phyloP scores from a whole-genome alignment of 2,113 vertebrate genomes.

The Polypterus bichir region DNA sequence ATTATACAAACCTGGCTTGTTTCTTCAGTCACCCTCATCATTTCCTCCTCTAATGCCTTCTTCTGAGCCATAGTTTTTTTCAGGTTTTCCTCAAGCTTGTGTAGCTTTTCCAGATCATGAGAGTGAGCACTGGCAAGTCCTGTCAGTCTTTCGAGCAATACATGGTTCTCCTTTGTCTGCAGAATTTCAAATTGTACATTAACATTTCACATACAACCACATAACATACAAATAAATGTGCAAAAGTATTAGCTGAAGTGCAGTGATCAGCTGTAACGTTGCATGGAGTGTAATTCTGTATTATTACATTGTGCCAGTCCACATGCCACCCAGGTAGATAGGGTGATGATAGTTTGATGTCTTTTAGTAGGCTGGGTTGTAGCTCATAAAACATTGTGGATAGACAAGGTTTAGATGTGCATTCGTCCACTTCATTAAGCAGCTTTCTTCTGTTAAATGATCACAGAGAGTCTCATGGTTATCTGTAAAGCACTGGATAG shows the following conservation, averaged over 20 bases:
- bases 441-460: no score
- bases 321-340: no score
- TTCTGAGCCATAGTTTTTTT: conserved; percentile 52
- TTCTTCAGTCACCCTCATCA: conserved; percentile 52
- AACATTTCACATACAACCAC: neutral
- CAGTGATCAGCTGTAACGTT: no score
- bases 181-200: neutral
- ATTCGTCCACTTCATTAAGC: no score
- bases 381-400: no score
- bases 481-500: no score
- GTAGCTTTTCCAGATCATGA: conserved; percentile 56
- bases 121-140: conserved; percentile 53
- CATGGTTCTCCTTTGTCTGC: conserved; percentile 78
- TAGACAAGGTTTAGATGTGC: no score
- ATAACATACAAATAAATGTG: neutral
- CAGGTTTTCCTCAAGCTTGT: conserved; percentile 67
- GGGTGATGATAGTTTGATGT: no score
- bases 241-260: neutral
- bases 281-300: no score
- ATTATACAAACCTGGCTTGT: conserved; percentile 50
- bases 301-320: no score
- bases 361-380: no score
- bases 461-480: no score
- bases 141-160: conserved; percentile 75
- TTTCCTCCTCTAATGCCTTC: conserved; percentile 52